Evolutionary conservation across 2,797 vertebrate species (phyloP).

Genomic region (Carduelis carduelis): DNA sequence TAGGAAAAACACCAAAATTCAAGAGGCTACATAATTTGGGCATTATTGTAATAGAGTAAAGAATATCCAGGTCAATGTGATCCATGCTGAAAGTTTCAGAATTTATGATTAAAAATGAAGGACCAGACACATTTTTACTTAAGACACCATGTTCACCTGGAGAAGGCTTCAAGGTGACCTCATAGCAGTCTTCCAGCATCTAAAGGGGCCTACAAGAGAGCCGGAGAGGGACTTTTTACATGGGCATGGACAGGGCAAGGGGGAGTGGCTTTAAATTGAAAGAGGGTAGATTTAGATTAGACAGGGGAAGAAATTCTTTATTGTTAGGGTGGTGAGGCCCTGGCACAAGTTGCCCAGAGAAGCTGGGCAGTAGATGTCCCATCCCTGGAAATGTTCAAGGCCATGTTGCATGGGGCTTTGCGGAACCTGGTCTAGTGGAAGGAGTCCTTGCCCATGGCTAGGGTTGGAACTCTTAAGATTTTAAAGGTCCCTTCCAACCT

Average conservation of each 20-base stretch:
- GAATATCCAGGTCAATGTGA: background rate
- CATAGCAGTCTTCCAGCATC: background rate
- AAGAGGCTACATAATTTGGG: background rate
- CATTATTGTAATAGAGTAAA: background rate
- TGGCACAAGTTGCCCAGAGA: background rate
- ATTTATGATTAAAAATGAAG: background rate
- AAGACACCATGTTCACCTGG: background rate
- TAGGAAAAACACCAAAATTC: background rate
- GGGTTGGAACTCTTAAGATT: background rate
- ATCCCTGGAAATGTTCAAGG: background rate
- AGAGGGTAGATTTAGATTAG: background rate
- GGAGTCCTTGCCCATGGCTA: background rate
- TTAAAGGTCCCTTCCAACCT: background rate
- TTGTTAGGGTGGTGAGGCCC: background rate
- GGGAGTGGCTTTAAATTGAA: background rate
- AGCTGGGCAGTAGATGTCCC: background rate
- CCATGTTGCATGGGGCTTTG: background rate
- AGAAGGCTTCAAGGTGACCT: background rate
- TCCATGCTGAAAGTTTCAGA: background rate
- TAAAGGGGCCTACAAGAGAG: background rate
- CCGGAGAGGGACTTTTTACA: background rate
- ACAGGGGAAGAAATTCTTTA: background rate
- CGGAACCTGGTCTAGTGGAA: background rate
- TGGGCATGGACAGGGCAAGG: background rate
- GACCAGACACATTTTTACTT: background rate